Conservation (phyloP, 2,113 vertebrate genomes). For the Hystrix cristata region DNA sequence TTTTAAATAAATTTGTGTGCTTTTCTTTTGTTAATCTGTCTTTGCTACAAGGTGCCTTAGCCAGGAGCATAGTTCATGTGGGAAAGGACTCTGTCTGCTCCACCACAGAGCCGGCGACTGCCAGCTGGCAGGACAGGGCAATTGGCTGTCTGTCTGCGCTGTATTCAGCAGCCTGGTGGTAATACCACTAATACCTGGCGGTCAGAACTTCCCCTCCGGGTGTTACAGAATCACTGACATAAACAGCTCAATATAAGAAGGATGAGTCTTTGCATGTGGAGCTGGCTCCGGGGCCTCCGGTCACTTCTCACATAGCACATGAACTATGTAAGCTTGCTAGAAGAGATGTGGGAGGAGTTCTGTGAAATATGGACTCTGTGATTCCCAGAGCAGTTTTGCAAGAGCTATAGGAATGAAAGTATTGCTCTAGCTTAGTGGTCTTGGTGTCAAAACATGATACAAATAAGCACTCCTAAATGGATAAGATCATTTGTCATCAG, state of each 20-base stretch:
- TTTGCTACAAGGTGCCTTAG: neutral
- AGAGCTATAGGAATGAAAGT: neutral
- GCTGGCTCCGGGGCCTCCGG: neutral
- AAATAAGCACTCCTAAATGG: neutral
- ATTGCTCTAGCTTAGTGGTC: neutral
- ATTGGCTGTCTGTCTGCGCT: slow-evolving; percentile 7
- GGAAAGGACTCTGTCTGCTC: neutral
- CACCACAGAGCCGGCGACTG: neutral
- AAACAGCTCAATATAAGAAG: neutral
- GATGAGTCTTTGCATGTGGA: neutral
- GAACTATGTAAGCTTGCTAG: neutral
- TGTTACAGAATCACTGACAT: neutral
- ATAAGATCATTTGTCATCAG: neutral
- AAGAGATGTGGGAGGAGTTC: neutral
- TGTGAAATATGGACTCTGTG: neutral
- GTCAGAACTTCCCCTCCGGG: neutral
- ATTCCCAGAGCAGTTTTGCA: neutral
- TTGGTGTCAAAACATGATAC: neutral
- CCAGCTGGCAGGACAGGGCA: neutral
- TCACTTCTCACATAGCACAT: neutral
- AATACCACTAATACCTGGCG: neutral
- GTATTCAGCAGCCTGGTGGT: neutral
- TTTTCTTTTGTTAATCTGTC: neutral
- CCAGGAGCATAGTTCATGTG: neutral
- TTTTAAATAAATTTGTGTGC: neutral